Conservation (phyloP, 2,797 vertebrate genomes). For the Nyctalus aviator region DNA sequence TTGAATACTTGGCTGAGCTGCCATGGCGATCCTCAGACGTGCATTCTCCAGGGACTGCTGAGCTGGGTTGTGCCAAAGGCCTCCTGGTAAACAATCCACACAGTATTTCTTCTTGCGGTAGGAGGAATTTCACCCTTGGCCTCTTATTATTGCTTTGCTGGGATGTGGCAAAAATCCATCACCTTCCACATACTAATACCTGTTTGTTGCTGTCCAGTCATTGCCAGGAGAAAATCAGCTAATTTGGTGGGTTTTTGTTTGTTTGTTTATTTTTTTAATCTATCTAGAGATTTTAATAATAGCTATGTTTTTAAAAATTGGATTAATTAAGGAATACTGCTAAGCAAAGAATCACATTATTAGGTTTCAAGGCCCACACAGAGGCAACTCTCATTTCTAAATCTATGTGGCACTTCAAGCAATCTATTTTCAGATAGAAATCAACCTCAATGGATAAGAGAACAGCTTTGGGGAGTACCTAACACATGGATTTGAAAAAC, state of each 20-base stretch:
- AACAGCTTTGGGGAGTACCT: neutral
- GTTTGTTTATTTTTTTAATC: neutral
- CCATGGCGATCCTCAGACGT: neutral
- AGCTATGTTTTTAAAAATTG: slow-evolving; percentile 8
- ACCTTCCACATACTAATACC: slow-evolving; percentile 21
- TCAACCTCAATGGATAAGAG: neutral
- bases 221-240: neutral
- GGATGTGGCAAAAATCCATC: slow-evolving; percentile 45
- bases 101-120: slow-evolving; percentile 9
- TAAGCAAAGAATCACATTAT: neutral
- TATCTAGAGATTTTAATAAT: slow-evolving; percentile 8
- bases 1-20: slow-evolving; percentile 60
- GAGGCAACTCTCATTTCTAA: neutral
- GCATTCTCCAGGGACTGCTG: neutral
- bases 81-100: neutral
- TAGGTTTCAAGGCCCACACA: neutral
- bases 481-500: neutral
- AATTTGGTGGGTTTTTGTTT: neutral
- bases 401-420: neutral
- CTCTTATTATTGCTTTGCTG: slow-evolving; percentile 54
- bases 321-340: neutral
- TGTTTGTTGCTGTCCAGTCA: neutral
- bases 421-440: neutral
- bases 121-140: slow-evolving; percentile 56
- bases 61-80: neutral